phyloP scores from a whole-genome alignment of 2,888 invertebrate species.

The Scrobipalpa atriplicella region DNA sequence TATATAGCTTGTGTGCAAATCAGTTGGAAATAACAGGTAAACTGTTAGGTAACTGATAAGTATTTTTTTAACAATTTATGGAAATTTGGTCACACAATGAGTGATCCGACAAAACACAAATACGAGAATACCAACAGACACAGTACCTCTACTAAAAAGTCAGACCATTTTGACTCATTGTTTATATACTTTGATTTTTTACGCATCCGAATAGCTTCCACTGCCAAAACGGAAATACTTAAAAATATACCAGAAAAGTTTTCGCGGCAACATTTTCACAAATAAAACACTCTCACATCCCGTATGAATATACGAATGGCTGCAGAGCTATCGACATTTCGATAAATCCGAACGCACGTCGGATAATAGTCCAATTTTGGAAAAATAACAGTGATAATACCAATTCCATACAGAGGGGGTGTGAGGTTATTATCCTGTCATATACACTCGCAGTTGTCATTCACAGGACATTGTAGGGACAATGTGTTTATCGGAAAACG shows the following conservation, averaged over 20 bases:
- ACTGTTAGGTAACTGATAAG: too few relatives aligned
- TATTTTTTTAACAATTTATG: too few relatives aligned
- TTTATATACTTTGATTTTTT: too few relatives aligned
- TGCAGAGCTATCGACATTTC: slow-evolving; percentile 15
- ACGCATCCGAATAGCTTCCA: too few relatives aligned
- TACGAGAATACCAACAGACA: too few relatives aligned
- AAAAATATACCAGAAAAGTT: not conserved
- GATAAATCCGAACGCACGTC: slow-evolving; percentile 19
- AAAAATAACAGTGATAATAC: slow-evolving; percentile 64
- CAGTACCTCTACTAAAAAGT: too few relatives aligned
- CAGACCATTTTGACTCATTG: too few relatives aligned
- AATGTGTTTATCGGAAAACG: slow-evolving; percentile 43
- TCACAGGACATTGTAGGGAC: slow-evolving; percentile 48
- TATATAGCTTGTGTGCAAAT: too few relatives aligned
- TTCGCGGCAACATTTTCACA: slow-evolving; percentile 65
- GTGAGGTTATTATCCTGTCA: slow-evolving; percentile 79
- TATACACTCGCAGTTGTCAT: slow-evolving; percentile 63
- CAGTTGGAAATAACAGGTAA: too few relatives aligned
- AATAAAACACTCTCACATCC: slow-evolving; percentile 63
- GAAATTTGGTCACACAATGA: too few relatives aligned
- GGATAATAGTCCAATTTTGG: slow-evolving; percentile 44
- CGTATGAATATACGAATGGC: slow-evolving; percentile 51
- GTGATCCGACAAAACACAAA: too few relatives aligned
- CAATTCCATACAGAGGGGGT: slow-evolving; percentile 63
- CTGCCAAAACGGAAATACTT: too few relatives aligned